A percentile compares a stretch with the other conserved stretches of the same genome.
Conservation (phyloP, 2,113 vertebrate genomes). For the Gracilinanus agilis region DNA sequence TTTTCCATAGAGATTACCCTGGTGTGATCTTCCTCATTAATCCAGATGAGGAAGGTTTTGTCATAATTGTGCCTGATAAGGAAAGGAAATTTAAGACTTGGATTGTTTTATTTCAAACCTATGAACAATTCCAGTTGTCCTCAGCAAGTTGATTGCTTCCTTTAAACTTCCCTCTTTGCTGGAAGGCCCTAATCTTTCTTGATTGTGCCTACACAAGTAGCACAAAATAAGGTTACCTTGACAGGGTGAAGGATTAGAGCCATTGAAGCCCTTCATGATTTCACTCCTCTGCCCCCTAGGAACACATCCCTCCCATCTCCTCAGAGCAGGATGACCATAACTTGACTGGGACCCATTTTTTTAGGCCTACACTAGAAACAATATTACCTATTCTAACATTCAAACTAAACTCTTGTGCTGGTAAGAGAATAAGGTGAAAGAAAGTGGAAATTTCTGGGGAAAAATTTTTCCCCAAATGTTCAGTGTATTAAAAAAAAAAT, state of each 20-base stretch:
- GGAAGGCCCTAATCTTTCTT: constrained; percentile 34
- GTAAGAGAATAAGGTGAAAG: constrained; percentile 42
- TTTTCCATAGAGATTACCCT: constrained; percentile 97
- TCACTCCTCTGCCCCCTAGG: not conserved
- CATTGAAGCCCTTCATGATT: not conserved
- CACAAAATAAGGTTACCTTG: not conserved
- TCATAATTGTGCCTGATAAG: constrained; percentile 93
- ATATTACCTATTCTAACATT: accelerated
- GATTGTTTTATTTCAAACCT: constrained; percentile 54
- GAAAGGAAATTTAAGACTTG: not conserved
- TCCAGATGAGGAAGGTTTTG: constrained; percentile 95
- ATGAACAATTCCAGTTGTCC: constrained; percentile 46
- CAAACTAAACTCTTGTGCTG: constrained; percentile 10
- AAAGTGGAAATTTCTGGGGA: not conserved
- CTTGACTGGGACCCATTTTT: not conserved
- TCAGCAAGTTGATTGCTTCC: constrained; percentile 47
- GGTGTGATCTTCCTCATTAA: constrained; percentile 96
- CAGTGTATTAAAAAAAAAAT: not conserved
- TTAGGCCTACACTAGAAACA: constrained; percentile 13
- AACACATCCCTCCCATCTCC: not conserved
- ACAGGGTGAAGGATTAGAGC: not conserved
- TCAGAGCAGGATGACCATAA: not conserved
- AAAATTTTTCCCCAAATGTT: not conserved
- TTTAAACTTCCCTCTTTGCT: constrained; percentile 54
- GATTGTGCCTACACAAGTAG: not conserved